Percentiles rank a stretch among this genome's conserved stretches.
Evolutionary conservation across 2,113 vertebrate species (phyloP).

Genomic region (Salvelinus alpinus): DNA sequence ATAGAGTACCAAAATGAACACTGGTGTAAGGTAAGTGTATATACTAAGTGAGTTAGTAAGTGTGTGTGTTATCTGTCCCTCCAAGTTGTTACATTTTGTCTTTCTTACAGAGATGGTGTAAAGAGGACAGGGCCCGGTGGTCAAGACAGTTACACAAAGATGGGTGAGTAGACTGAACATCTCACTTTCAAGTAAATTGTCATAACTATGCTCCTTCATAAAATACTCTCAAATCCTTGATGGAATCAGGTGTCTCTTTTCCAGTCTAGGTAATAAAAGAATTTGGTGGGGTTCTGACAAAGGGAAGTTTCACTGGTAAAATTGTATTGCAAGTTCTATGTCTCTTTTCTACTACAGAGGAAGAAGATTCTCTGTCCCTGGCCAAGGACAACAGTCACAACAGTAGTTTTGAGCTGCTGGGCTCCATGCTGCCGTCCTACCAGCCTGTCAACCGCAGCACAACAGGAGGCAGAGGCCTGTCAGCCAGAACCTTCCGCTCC

Average conservation of each 20-base stretch:
- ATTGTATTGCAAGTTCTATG: neutral
- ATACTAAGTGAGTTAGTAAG: too few relatives aligned
- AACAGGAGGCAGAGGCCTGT: slow-evolving; percentile 60
- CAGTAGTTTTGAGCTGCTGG: slow-evolving; percentile 94
- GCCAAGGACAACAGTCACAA: slow-evolving; percentile 93
- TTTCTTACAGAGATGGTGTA: slow-evolving; percentile 61
- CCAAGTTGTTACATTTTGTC: neutral
- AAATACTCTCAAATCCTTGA: too few relatives aligned
- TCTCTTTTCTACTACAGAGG: slow-evolving; percentile 72
- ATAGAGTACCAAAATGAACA: too few relatives aligned
- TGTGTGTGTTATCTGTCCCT: neutral
- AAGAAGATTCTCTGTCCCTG: slow-evolving; percentile 84
- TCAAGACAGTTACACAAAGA: slow-evolving; percentile 63
- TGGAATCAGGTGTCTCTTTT: neutral
- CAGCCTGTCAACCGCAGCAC: slow-evolving; percentile 85
- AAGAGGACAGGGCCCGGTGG: slow-evolving; percentile 56
- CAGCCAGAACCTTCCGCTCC: slow-evolving; percentile 79
- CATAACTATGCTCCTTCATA: too few relatives aligned
- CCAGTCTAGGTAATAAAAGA: too few relatives aligned
- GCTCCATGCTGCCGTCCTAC: slow-evolving; percentile 94
- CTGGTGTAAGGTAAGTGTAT: too few relatives aligned
- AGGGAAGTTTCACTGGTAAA: neutral
- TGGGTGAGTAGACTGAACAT: slow-evolving; percentile 60
- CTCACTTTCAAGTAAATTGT: neutral
- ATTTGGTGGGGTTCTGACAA: neutral